Evolutionary conservation across 2,888 invertebrate species (phyloP), one percentile per base, ranked within the genome.

Genomic region (Neuroscelio doddi): DNA sequence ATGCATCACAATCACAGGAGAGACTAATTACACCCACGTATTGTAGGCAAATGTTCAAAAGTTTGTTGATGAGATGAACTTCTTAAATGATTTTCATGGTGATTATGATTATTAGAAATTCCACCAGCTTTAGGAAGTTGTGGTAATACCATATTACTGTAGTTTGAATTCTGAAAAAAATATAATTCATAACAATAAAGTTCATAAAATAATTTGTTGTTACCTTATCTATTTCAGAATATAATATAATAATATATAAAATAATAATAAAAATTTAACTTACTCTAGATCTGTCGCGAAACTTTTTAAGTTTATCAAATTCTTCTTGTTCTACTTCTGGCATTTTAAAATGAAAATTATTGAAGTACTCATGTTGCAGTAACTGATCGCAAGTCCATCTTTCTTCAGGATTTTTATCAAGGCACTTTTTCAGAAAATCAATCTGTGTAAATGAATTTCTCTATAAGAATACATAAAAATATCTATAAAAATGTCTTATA

Each of bases 331-430:
- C 90, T 1, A 88, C 87, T 21, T 92, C 92, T 4, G 94, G 93
- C 62, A 93, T 88, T 80, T 93, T 92, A 85, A 92, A 93, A 69
- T 90, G 89, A 79, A 94, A 95, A 82, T 94, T 93, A 77, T 94
- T 93, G 86, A 98, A 97, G 85, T 98, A 97, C 4, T 91, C 89
- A 84, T 98, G 98, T 68, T 91, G 90, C 51, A 96, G 86, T 38
- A 99, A 87, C 82, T 96, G 94, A 72, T 95, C 94, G 85, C 97
- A 97, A 1, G 94, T 93, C 92, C 94, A 94, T 76, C 98, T 88
- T 82, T 93, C 90, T 65, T 90, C 89, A 0, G 98, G 98, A 85
- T 98, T 97, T 85, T 96, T 96, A 85, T 97, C 95, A 72, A 99
- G 87, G 85, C 98, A 98, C 90, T 93, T 95, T 93, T 96, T 87